These are phyloP conservation scores for Drosophila mercatorum DNA, from an alignment of 2,888 invertebrate genomes.

Conservation along the genomic window DNA sequence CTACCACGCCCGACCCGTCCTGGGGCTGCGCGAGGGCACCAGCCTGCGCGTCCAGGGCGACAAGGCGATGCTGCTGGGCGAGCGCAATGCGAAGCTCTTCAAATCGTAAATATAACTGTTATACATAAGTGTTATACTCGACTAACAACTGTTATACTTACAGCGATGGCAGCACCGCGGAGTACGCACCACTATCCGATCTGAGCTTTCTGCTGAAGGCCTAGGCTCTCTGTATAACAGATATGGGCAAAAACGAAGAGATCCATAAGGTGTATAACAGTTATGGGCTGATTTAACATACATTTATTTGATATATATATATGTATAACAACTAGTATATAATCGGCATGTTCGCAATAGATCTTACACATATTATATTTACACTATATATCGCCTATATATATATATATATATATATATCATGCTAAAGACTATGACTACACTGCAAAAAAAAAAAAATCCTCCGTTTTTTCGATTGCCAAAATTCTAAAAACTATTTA, in stretches of 20 bases:
- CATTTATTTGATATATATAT: conserved; percentile 6
- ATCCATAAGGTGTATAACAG: background rate
- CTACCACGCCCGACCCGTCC: conserved; percentile 87
- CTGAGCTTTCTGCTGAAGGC: conserved; percentile 86
- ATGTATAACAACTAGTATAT: conserved; percentile 24
- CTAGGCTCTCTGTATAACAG: background rate
- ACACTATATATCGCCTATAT: conserved; percentile 15
- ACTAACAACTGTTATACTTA: conserved; percentile 82
- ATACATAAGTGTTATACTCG: background rate
- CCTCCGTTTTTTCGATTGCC: background rate
- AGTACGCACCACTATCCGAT: conserved; percentile 87
- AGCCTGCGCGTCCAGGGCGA: conserved; percentile 87
- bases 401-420: conserved; percentile 1
- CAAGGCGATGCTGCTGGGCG: conserved; percentile 87
- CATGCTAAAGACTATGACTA: conserved; percentile 34
- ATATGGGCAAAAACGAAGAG: background rate
- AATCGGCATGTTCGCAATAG: conserved; percentile 33
- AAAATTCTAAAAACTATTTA: conserved; percentile 30
- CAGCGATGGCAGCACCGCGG: conserved; percentile 86
- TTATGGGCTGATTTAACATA: background rate
- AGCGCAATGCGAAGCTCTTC: conserved; percentile 88
- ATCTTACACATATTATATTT: conserved; percentile 18
- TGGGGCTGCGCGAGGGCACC: conserved; percentile 90
- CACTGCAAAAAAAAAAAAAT: background rate
- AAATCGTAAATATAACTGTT: conserved; percentile 18